Percentiles rank a stretch among this genome's conserved stretches.
phyloP scores from a whole-genome alignment of 2,888 invertebrate genomes.

The Halictus ligatus region DNA sequence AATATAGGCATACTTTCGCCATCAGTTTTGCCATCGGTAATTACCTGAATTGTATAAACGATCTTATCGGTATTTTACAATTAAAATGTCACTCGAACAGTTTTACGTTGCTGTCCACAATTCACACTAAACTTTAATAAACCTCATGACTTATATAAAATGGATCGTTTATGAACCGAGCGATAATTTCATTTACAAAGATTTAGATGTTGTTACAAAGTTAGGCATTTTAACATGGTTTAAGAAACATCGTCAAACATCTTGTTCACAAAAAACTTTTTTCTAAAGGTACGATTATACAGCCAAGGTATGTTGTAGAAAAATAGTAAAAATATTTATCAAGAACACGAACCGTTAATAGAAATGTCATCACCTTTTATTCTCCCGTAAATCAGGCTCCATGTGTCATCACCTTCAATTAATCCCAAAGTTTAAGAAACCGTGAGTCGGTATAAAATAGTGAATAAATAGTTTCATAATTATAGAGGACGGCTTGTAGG shows the following conservation, averaged over 20 bases:
- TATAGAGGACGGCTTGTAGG: background rate
- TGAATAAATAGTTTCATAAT: background rate
- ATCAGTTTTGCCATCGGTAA: background rate
- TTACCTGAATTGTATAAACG: background rate
- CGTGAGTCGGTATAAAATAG: background rate
- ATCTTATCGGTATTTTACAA: background rate
- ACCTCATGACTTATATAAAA: too few species aligned
- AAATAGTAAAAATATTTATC: too few species aligned
- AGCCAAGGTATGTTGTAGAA: too few species aligned
- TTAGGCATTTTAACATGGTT: too few species aligned
- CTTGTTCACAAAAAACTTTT: too few species aligned
- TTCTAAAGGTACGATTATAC: too few species aligned
- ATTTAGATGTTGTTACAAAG: too few species aligned
- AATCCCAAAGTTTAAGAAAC: conserved; percentile 14
- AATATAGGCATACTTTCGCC: background rate
- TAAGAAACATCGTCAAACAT: too few species aligned
- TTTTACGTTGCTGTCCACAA: background rate
- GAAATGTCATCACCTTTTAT: background rate
- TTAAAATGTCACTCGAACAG: background rate
- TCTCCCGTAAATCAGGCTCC: background rate
- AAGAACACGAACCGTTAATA: too few species aligned
- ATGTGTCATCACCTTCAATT: background rate
- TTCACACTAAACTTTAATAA: too few species aligned
- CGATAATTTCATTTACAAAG: too few species aligned
- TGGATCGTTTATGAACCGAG: too few species aligned